Base-by-base conservation (phyloP, 2,113 vertebrate genomes). In the Turnix velox region DNA sequence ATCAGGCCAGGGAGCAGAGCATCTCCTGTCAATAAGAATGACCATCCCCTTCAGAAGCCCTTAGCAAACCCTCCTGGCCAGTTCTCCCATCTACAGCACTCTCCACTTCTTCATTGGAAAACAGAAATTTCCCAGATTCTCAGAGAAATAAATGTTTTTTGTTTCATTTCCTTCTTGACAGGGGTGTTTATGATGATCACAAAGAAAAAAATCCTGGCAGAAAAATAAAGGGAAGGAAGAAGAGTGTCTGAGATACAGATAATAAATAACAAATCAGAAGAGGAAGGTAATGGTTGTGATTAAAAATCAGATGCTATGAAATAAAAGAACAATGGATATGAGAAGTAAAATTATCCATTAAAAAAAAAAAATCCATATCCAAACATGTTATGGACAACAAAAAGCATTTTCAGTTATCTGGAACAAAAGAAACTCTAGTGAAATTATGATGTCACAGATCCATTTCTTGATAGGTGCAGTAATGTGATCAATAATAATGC, bases 121-220 rank as follows among this genome's bases (percentile, higher is more conserved):
- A 33, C 61, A 75, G 58, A 71, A 91, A 79, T 79, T 75, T 48
- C 66, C 85, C 67, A 39, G 8, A 58, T 91, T 91, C 82, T 54
- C n/a, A 25, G 31, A 33, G 54, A 94, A 91, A 83, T 83, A 87
- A 91, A 62, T 39, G 82, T 42, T 79, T 91, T 91, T 94, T 93
- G 46, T 95, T 95, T 91, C 14, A 1, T 45, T 83, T 83, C 85
- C 67, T 80, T 33, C 85, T 89, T 90, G 92, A 88, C 93, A 89
- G 90, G 67, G 24, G 4, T 85, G 73, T 95, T 96, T 94, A 74
- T 83, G 85, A 31, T 76, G 93, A 95, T 94, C 82, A 94, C 93
- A 91, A 95, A 95, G 88, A 76, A 69, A 73, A 82, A 93, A 57
- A 84, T 28, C 69, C 77, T 22, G 57, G 84, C 46, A 25, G 39